Evolutionary conservation across 2,888 invertebrate genomes (phyloP), one percentile per base, ranked within the genome.

Genomic region (Atethmia centrago): DNA sequence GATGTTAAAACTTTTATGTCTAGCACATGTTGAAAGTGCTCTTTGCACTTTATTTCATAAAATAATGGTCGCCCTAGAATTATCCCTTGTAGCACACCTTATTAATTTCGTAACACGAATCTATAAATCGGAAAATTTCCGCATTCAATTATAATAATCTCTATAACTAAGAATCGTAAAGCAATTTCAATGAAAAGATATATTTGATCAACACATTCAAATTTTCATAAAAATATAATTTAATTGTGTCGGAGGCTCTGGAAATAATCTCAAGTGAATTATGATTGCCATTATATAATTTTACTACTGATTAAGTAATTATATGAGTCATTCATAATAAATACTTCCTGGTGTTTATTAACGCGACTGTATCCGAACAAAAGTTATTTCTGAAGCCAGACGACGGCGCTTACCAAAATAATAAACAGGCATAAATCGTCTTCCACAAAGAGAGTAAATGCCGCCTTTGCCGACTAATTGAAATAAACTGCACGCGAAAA

Each of bases 381-480:
- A 68, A 76, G 70, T 77, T 90, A 90, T 88, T 89, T 90, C 85
- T 67, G 80, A 75, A 83, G 51, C 70, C 86, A 89, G 87, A 89
- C 87, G 83, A 74, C 76, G 82, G 84, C 80, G 79, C 80, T 86
- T 85, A 82, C 85, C 82, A 80, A 86, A 88, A 89, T 86, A 87
- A 89, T 88, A 88, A 85, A 88, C 87, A 88, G 47, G 49, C 88
- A 92, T 94, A 93, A 94, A 93, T 94, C 87, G 87, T 89, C 87
- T 85, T 68, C 51, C 68, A 71, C 72, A 84, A 82, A 80, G 77
- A 81, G 83, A 89, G 88, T 85, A 82, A 89, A 87, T 82, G 86
- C 88, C 88, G 88, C 87, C 89, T 85, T 77, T 80, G 75, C 72
- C 51, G 85, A 87, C 87, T 92, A 93, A 94, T 93, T 94, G 91